phyloP scores from a whole-genome alignment of 2,113 vertebrate genomes.

The Neofelis nebulosa region DNA sequence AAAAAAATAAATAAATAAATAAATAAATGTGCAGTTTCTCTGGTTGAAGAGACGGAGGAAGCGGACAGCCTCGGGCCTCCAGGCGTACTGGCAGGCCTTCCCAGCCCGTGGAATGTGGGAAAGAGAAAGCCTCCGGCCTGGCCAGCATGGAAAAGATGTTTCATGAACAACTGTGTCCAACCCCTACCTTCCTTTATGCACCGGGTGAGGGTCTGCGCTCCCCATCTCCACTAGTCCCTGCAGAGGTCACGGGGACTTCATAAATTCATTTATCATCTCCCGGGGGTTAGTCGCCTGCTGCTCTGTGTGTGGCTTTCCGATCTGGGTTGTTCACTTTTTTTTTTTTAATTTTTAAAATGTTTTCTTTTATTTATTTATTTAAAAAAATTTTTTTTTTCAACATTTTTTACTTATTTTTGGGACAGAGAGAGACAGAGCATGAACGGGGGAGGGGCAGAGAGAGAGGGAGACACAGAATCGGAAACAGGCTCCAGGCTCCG shows the following conservation, averaged over 20 bases:
- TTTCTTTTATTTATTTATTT: too few relatives aligned
- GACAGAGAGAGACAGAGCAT: too few relatives aligned
- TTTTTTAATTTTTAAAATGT: too few relatives aligned
- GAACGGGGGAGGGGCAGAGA: too few relatives aligned
- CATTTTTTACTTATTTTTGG: too few relatives aligned
- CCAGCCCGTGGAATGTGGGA: background rate
- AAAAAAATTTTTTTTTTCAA: too few relatives aligned
- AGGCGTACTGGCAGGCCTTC: background rate
- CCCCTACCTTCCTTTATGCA: too few relatives aligned
- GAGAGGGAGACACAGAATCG: too few relatives aligned
- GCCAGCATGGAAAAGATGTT: background rate
- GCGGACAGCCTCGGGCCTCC: background rate
- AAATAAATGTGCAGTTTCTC: background rate
- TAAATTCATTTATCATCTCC: background rate
- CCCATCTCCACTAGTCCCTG: background rate
- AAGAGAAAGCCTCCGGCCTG: background rate
- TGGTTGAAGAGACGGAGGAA: background rate
- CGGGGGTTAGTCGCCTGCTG: background rate
- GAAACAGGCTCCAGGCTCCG: too few relatives aligned
- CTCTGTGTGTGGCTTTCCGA: background rate
- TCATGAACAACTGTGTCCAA: too few relatives aligned
- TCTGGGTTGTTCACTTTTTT: too few relatives aligned
- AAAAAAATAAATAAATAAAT: too few relatives aligned
- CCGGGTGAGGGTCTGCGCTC: background rate
- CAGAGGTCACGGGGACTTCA: background rate